Evolutionary conservation across 2,888 invertebrate genomes (phyloP).

Genomic region (Gymnocheta viridis): DNA sequence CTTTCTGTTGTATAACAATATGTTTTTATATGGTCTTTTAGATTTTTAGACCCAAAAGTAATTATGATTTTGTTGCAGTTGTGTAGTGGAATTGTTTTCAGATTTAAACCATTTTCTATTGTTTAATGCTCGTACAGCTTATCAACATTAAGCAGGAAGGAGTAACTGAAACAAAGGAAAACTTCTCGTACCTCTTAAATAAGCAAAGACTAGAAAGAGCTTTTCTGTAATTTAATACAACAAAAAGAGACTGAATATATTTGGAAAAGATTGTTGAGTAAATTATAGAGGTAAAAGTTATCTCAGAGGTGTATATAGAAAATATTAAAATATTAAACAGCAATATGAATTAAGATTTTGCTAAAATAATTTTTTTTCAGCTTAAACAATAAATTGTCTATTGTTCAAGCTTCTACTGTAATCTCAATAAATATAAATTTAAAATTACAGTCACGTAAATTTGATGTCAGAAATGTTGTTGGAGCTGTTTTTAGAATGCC

Average conservation of each 20-base stretch:
- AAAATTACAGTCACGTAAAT: conserved; percentile 54
- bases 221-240: not conserved
- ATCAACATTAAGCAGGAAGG: conserved; percentile 57
- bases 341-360: not conserved
- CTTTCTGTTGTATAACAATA: conserved; percentile 23
- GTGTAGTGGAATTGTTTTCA: conserved; percentile 51
- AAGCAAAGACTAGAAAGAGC: conserved; percentile 36
- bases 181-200: conserved; percentile 14
- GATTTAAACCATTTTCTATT: conserved; percentile 54
- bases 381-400: not conserved
- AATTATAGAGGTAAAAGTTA: not conserved
- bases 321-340: not conserved
- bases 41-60: conserved; percentile 67
- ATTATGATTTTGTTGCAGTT: conserved; percentile 62
- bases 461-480: conserved; percentile 6
- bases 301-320: not conserved
- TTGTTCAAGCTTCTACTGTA: conserved; percentile 1
- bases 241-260: not conserved
- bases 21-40: conserved; percentile 50
- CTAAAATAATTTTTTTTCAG: not conserved
- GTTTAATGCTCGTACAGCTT: conserved; percentile 44
- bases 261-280: conserved; percentile 1
- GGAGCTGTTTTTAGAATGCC: conserved; percentile 32
- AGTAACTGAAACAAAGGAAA: conserved; percentile 27
- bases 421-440: conserved; percentile 7